These are phyloP conservation scores for Marmota monax DNA, from an alignment of 2,113 vertebrate genomes.

Conservation along the genomic window DNA sequence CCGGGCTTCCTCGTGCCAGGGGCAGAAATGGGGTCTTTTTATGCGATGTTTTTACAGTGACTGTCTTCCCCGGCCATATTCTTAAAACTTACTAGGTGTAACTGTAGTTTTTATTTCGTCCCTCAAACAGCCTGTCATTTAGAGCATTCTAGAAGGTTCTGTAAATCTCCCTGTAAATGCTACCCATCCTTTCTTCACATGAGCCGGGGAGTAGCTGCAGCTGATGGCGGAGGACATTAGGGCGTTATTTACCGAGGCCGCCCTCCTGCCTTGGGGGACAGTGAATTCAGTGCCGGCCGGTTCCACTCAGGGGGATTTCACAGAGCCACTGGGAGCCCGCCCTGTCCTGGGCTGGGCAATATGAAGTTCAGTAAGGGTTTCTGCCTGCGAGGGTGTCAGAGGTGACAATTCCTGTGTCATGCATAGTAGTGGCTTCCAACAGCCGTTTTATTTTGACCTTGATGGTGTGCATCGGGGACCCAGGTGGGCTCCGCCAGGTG, in stretches of 20 bases:
- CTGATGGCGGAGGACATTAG: neutral
- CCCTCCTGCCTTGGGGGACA: neutral
- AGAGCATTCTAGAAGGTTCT: neutral
- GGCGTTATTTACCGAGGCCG: slow-evolving; percentile 31
- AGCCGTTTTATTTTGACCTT: neutral
- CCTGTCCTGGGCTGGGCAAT: neutral
- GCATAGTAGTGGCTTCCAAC: neutral
- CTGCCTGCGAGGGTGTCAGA: neutral
- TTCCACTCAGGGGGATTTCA: neutral
- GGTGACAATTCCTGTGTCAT: neutral
- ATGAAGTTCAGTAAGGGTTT: neutral
- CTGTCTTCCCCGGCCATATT: slow-evolving; percentile 14
- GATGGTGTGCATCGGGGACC: neutral
- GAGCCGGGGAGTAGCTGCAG: neutral
- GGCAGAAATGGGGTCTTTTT: slow-evolving; percentile 51
- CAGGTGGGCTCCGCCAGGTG: neutral
- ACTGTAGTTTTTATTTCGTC: slow-evolving; percentile 45
- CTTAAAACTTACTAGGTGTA: slow-evolving; percentile 9
- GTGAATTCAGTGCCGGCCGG: neutral
- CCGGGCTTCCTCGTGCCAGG: neutral
- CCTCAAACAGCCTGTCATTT: slow-evolving; percentile 20
- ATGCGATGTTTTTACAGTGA: slow-evolving; percentile 41
- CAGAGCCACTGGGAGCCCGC: neutral
- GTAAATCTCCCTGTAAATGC: neutral
- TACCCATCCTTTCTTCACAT: neutral